A percentile compares a stretch with the other conserved stretches of the same genome.
These are phyloP conservation scores for Ferrisia virgata DNA, from an alignment of 2,888 invertebrate species.

Conservation along the genomic window DNA sequence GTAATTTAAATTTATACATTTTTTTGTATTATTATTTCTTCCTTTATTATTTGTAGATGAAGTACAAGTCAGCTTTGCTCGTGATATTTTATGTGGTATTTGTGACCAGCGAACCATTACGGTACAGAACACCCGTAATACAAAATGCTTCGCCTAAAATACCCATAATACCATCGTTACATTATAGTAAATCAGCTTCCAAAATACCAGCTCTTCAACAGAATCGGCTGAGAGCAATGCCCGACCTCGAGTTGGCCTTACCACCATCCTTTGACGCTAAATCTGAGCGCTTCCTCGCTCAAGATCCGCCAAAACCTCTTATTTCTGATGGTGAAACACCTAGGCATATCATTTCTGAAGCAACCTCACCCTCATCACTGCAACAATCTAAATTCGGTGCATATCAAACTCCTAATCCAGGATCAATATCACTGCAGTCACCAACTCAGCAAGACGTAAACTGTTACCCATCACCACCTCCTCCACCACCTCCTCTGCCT, in stretches of 20 bases:
- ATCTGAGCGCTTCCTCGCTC: too few relatives aligned
- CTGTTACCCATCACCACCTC: not conserved
- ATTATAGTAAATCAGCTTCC: not conserved
- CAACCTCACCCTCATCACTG: too few relatives aligned
- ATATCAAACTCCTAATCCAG: not conserved
- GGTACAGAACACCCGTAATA: not conserved
- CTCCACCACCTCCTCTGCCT: not conserved
- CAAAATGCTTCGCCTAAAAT: not conserved
- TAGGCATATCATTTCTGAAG: too few relatives aligned
- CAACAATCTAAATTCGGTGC: too few relatives aligned
- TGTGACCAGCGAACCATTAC: not conserved
- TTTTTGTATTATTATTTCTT: not conserved
- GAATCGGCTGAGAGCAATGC: too few relatives aligned
- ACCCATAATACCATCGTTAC: not conserved
- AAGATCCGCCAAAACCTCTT: too few relatives aligned
- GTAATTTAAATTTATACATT: not conserved
- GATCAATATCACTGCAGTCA: not conserved
- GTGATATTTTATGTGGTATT: not conserved
- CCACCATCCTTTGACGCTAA: too few relatives aligned
- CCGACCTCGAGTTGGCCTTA: too few relatives aligned
- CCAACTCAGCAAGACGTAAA: too few relatives aligned
- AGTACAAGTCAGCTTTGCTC: not conserved
- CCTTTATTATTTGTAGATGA: not conserved
- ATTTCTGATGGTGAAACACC: too few relatives aligned
- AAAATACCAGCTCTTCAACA: not conserved